Evolutionary conservation across 1,140 invertebrate genomes (phyloP).

Genomic region (Bombus affinis): DNA sequence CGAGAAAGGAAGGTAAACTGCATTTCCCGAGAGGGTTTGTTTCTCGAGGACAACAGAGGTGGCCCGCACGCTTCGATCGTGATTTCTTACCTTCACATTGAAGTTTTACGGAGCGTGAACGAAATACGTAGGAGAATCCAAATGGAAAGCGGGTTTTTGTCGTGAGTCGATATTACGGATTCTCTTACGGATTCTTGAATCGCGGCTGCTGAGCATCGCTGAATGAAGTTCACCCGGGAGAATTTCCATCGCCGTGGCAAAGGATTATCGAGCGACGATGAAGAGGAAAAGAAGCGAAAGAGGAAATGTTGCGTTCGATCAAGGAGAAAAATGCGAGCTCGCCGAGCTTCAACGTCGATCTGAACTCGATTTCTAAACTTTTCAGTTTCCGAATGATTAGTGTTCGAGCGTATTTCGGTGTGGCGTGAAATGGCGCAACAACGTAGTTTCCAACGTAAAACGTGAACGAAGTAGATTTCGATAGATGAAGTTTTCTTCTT

Average conservation of each 20-base stretch:
- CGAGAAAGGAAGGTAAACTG: constrained; percentile 33
- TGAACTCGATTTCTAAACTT: background rate
- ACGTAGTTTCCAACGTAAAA: background rate
- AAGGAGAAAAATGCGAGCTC: constrained; percentile 3
- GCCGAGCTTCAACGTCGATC: background rate
- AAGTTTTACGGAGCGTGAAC: constrained; percentile 70
- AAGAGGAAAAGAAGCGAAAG: background rate
- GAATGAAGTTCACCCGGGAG: constrained; percentile 53
- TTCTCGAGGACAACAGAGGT: constrained; percentile 37
- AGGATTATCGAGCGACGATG: constrained; percentile 31
- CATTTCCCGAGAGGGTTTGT: constrained; percentile 49
- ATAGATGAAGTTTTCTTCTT: background rate
- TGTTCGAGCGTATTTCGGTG: background rate
- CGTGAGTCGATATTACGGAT: constrained; percentile 61
- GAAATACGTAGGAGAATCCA: constrained; percentile 55
- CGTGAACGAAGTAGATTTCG: background rate
- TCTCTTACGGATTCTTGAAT: constrained; percentile 39
- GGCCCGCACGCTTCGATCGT: constrained; percentile 46
- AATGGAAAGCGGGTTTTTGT: constrained; percentile 26
- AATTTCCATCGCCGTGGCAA: constrained; percentile 42
- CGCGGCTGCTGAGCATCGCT: constrained; percentile 21
- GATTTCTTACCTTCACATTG: constrained; percentile 62
- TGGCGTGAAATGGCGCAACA: background rate
- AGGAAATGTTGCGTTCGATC: constrained; percentile 21
- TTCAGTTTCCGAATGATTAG: background rate